phyloP scores from a whole-genome alignment of 1,140 invertebrate species.

The Eulimnadia texana region DNA sequence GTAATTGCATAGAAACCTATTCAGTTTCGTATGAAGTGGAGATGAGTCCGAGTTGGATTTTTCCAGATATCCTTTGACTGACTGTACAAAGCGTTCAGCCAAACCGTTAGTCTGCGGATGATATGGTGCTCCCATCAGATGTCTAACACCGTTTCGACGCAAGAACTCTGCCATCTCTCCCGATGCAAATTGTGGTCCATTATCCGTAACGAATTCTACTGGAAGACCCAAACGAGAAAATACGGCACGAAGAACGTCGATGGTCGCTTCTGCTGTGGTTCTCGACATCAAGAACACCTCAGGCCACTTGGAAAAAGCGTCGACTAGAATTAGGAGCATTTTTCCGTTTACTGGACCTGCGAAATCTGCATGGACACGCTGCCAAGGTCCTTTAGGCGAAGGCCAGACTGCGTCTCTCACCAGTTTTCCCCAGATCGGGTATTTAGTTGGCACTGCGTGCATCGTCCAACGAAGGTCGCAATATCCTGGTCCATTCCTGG shows the following conservation, averaged over 20 bases:
- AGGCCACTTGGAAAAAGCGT: conserved; percentile 30
- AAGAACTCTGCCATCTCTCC: too few species aligned
- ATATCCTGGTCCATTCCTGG: conserved; percentile 34
- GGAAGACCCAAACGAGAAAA: conserved; percentile 30
- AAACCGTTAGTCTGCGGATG: too few species aligned
- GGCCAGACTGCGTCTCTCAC: conserved; percentile 35
- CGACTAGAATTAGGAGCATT: conserved; percentile 30
- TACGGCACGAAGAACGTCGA: conserved; percentile 24
- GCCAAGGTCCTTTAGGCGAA: too few species aligned
- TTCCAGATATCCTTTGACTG: too few species aligned
- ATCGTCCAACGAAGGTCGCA: conserved; percentile 22
- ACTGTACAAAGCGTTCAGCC: too few species aligned
- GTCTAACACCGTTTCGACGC: too few species aligned
- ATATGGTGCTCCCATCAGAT: too few species aligned
- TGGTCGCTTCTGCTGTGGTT: conserved; percentile 19
- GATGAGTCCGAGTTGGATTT: too few species aligned
- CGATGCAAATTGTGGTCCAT: conserved; percentile 32
- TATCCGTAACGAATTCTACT: conserved; percentile 29
- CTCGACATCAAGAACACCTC: conserved; percentile 23
- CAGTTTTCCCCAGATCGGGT: conserved; percentile 28
- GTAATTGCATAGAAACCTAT: conserved; percentile 28
- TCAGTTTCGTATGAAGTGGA: too few species aligned
- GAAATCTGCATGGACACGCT: too few species aligned
- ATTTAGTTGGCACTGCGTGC: conserved; percentile 23
- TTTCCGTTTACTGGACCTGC: conserved; percentile 28